Evolutionary conservation across 2,113 vertebrate genomes (phyloP).

Genomic region (Todiramphus chloris): DNA sequence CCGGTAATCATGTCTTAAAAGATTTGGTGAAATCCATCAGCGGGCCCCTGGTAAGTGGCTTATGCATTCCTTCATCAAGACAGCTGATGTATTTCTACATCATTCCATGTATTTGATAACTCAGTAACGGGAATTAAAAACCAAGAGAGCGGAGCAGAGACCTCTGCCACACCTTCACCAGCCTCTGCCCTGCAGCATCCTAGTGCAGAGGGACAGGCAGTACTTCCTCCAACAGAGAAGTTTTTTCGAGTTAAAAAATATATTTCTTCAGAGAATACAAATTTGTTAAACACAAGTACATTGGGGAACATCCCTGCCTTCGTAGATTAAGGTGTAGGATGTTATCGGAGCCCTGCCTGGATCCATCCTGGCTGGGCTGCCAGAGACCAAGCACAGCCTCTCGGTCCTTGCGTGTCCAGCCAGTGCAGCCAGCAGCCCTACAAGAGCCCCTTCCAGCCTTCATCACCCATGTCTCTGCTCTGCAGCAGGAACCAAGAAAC

Average conservation of each 20-base stretch:
- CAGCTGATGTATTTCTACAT: background rate
- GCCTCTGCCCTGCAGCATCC: background rate
- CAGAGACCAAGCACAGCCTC: background rate
- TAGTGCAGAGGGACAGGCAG: background rate
- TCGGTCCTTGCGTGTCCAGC: background rate
- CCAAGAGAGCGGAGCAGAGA: background rate
- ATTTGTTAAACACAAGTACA: background rate
- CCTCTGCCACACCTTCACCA: background rate
- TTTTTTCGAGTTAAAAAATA: background rate
- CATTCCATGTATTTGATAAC: background rate
- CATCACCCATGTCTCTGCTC: background rate
- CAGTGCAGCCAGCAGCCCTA: background rate
- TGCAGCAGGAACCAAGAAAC: background rate
- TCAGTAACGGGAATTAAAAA: background rate
- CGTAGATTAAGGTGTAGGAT: background rate
- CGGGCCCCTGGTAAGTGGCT: background rate
- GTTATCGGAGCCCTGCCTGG: background rate
- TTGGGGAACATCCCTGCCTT: background rate
- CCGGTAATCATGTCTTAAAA: background rate
- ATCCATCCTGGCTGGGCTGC: background rate
- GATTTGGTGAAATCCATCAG: background rate
- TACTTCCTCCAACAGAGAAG: background rate
- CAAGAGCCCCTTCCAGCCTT: fast-evolving
- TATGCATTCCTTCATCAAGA: background rate
- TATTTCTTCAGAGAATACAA: fast-evolving